Evolutionary conservation across 2,113 vertebrate species (phyloP).

Genomic region (Tichodroma muraria): DNA sequence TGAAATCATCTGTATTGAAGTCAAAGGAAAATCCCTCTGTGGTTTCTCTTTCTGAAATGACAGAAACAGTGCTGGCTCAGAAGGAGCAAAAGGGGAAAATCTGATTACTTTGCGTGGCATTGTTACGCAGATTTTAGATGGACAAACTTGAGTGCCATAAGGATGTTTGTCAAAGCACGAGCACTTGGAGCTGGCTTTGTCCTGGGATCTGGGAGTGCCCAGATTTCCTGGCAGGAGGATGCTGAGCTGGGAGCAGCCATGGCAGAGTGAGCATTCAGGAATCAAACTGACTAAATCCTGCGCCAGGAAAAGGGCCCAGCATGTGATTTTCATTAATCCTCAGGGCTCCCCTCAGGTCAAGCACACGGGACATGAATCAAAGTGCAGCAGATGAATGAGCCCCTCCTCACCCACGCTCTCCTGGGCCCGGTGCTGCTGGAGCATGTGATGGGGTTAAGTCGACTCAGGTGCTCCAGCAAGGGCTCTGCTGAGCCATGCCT

Average conservation of each 20-base stretch:
- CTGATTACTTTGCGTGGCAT: not conserved
- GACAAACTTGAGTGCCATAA: not conserved
- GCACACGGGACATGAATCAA: conserved; percentile 21
- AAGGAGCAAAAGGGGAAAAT: not conserved
- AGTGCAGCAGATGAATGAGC: conserved; percentile 29
- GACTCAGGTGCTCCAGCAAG: conserved; percentile 29
- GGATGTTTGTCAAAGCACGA: not conserved
- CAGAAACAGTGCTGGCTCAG: not conserved
- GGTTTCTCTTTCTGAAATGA: not conserved
- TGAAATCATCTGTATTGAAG: not conserved
- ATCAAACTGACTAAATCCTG: conserved; percentile 2
- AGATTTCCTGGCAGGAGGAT: not conserved
- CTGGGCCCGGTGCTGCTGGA: not conserved
- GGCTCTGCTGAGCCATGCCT: conserved; percentile 34
- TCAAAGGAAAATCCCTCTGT: not conserved
- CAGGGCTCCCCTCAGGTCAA: conserved; percentile 40
- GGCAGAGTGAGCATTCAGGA: conserved; percentile 12
- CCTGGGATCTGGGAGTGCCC: not conserved
- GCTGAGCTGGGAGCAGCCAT: not conserved
- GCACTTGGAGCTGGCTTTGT: not conserved
- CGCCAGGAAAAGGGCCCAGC: conserved; percentile 36
- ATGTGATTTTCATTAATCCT: conserved; percentile 61
- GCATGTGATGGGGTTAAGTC: conserved; percentile 50
- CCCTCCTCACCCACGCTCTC: not conserved
- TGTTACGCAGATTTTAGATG: not conserved